A percentile compares a stretch with the other conserved stretches of the same genome.
phyloP scores from a whole-genome alignment of 2,797 vertebrate genomes.

The Gymnocypris eckloni region DNA sequence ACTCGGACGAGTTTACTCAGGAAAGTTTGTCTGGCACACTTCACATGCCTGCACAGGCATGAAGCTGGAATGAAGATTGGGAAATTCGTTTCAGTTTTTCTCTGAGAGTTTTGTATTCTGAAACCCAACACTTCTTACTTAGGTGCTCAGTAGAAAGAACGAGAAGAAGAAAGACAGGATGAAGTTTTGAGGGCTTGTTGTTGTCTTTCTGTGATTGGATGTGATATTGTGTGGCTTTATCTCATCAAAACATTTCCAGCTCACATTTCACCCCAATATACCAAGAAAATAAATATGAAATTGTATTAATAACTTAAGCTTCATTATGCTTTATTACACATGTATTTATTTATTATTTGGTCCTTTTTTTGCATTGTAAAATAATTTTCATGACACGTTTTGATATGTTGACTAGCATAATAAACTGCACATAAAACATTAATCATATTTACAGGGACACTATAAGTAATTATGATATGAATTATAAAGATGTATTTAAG shows the following conservation, averaged over 20 bases:
- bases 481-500: background rate
- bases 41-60: background rate
- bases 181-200: background rate
- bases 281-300: background rate
- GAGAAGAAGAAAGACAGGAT: background rate
- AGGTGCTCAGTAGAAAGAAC: slow-evolving; percentile 5
- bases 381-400: background rate
- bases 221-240: background rate
- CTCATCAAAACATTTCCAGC: background rate
- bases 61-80: slow-evolving; percentile 18
- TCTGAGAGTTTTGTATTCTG: slow-evolving; percentile 30
- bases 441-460: background rate
- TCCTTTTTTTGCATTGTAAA: background rate
- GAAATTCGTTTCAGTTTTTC: slow-evolving; percentile 24
- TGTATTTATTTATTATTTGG: background rate
- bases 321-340: background rate
- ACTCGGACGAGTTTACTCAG: background rate
- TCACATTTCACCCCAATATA: background rate
- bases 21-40: background rate
- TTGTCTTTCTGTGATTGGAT: background rate
- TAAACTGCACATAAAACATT: background rate
- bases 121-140: slow-evolving; percentile 51
- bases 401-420: background rate
- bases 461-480: background rate
- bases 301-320: background rate